A percentile compares a stretch with the other conserved stretches of the same genome.
These are phyloP conservation scores for Stratiomys singularior DNA, from an alignment of 2,888 invertebrate species.

Conservation along the genomic window DNA sequence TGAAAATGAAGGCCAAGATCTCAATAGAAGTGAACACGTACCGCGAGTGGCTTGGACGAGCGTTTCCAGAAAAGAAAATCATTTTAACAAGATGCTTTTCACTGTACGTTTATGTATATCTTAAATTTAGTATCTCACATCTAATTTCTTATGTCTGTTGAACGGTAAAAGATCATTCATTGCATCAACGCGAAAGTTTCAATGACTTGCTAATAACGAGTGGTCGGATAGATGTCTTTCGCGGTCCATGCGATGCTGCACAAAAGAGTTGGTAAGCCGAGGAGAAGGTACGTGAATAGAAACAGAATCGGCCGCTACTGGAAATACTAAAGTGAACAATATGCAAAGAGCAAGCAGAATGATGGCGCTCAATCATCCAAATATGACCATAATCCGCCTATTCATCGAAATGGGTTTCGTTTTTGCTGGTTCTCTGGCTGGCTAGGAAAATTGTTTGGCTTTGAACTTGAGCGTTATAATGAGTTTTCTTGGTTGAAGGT, in stretches of 20 bases:
- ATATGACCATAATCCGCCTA: background rate
- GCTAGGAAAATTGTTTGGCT: too few species aligned
- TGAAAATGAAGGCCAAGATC: constrained; percentile 36
- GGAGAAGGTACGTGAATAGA: background rate
- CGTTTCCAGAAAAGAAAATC: constrained; percentile 16
- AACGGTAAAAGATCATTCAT: constrained; percentile 44
- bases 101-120: constrained; percentile 7
- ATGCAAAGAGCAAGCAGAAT: background rate
- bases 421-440: too few species aligned
- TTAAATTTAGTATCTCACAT: background rate
- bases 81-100: constrained; percentile 18
- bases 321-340: background rate
- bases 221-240: background rate
- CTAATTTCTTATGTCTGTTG: constrained; percentile 10
- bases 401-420: background rate
- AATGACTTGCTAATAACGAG: constrained; percentile 27
- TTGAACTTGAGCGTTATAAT: too few species aligned
- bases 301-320: too few species aligned
- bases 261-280: background rate
- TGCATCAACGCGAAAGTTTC: constrained; percentile 40
- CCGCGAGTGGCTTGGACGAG: background rate
- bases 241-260: background rate
- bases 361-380: background rate
- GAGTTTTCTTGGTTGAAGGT: too few species aligned
- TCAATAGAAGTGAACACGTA: background rate